Conservation (phyloP, 2,888 invertebrate species). For the Patella caerulea region DNA sequence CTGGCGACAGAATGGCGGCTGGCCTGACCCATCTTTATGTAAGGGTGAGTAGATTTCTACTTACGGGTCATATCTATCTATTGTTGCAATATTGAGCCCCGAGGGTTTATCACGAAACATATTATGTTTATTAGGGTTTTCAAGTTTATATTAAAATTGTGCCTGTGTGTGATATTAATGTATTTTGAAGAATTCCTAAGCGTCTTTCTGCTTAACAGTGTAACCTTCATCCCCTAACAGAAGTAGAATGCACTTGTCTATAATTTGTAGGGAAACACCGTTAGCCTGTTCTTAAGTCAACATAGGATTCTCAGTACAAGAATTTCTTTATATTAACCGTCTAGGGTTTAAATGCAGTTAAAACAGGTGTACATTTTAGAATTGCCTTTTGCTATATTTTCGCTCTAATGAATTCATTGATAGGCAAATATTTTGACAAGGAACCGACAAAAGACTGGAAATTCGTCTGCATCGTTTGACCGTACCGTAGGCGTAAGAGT, state of each 20-base stretch:
- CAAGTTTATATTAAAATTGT: neutral
- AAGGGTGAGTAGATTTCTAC: slow-evolving; percentile 26
- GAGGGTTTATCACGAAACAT: neutral
- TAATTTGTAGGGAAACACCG: slow-evolving; percentile 27
- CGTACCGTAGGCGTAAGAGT: neutral
- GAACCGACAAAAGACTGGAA: neutral
- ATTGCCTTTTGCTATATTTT: neutral
- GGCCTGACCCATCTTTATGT: slow-evolving; percentile 26
- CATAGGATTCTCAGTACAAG: slow-evolving; percentile 8
- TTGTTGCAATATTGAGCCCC: slow-evolving; percentile 11
- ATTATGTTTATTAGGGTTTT: neutral
- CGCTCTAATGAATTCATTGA: neutral
- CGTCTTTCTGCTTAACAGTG: no score
- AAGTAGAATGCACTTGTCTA: slow-evolving; percentile 20
- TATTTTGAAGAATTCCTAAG: neutral
- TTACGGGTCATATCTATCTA: slow-evolving; percentile 8
- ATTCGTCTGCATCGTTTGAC: neutral
- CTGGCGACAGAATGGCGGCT: slow-evolving; percentile 64
- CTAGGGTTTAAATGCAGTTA: no score
- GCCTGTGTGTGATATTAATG: neutral
- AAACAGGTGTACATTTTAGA: neutral
- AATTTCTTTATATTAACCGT: no score
- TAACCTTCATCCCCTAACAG: neutral
- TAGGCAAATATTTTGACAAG: neutral
- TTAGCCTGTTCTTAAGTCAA: slow-evolving; percentile 23